Evolutionary conservation across 2,113 vertebrate genomes (phyloP).

Genomic region (Pithys albifrons): DNA sequence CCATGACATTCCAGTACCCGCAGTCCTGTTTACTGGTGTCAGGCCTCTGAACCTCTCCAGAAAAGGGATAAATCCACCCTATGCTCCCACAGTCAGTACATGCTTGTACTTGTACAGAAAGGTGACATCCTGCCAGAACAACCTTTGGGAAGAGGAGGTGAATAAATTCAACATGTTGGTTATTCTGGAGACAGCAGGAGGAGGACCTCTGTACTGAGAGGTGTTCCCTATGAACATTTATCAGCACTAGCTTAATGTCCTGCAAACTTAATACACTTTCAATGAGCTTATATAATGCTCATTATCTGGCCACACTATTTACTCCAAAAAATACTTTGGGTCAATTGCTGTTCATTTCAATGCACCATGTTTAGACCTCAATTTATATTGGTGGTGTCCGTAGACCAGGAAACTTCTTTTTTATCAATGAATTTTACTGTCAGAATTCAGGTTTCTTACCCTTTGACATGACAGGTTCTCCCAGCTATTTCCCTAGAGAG

Average conservation of each 20-base stretch:
- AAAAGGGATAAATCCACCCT: neutral
- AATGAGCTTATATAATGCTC: neutral
- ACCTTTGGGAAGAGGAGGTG: neutral
- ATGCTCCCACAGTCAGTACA: neutral
- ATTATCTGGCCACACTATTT: neutral
- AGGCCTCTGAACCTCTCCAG: neutral
- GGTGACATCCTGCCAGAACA: neutral
- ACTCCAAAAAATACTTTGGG: neutral
- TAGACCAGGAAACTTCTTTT: neutral
- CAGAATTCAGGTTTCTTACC: neutral
- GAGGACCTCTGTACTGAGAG: neutral
- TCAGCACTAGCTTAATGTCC: neutral
- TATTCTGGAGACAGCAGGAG: neutral
- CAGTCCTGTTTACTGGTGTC: neutral
- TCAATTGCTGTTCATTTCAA: neutral
- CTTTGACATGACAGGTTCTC: neutral
- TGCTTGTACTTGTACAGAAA: neutral
- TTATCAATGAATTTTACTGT: neutral
- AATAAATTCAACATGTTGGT: neutral
- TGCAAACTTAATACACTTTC: neutral
- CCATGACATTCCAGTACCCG: neutral
- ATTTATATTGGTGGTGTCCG: accelerated
- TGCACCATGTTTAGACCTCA: neutral
- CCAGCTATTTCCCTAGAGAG: neutral
- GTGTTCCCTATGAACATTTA: neutral